Evolutionary conservation across 1,140 invertebrate genomes (phyloP), one percentile per base, ranked within the genome.

Genomic region (Schlechtendalia chinensis): DNA sequence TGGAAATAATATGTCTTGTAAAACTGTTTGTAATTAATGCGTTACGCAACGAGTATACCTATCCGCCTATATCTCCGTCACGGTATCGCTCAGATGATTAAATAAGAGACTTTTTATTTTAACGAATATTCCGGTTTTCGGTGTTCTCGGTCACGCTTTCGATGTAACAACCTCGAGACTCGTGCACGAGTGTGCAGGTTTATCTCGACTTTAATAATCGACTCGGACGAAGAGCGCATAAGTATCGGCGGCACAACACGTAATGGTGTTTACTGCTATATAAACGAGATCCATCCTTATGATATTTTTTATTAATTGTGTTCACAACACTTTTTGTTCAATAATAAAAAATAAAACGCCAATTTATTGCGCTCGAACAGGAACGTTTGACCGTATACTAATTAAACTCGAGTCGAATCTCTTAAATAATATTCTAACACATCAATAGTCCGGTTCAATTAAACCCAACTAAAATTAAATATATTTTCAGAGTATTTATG

Each of bases 111-210:
- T 65, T 69, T 67, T 69, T 69, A 47, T n/a, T 47, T 69, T 47
- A 19, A 69, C 39, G 39, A 47, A 47, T 69, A 69, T 69, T 69
- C 65, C 65, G 65, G 65, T 69, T 69, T 69, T 69, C 45, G 39
- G 39, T 47, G n/a, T 69, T 69, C 65, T 69, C 65, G 22, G 65
- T 69, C 65, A 69, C 65, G 65, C 65, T 69, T 69, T 69, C 27
- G 65, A 69, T 24, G 65, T 69, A 69, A 69, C 65, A 69, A 69
- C 39, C 65, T 69, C 39, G 65, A 69, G 39, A 69, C 39, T 69
- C 47, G 39, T 5, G 65, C 65, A 69, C 65, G 65, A 67, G 47
- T 47, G 65, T 69, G 65, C 65, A 69, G 65, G 65, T 69, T 69
- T 47, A 47, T 69, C 32, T 14, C 22, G 39, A 69, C 39, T 65